A percentile compares a stretch with the other conserved stretches of the same genome.
Evolutionary conservation across 1,140 invertebrate species (phyloP).

Genomic region (Ceratoteleas bidentatus): DNA sequence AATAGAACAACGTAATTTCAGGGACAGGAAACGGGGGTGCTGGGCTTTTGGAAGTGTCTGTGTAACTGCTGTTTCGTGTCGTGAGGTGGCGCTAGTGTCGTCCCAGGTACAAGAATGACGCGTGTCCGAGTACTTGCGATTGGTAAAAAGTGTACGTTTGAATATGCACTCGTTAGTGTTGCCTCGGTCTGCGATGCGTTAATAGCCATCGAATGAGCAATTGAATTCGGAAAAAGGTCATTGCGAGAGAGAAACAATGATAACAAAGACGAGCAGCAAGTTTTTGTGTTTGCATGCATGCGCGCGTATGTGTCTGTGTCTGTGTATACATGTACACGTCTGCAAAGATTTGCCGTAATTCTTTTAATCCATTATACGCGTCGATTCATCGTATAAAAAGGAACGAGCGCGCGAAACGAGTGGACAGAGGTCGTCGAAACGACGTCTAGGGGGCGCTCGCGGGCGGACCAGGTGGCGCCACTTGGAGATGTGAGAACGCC

Average conservation of each 20-base stretch:
- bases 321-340: too few species aligned
- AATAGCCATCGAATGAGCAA: constrained; percentile 56
- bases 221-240: constrained; percentile 35
- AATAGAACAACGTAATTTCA: too few species aligned
- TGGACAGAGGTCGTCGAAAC: constrained; percentile 7
- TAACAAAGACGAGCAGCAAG: constrained; percentile 58
- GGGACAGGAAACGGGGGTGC: too few species aligned
- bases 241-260: constrained; percentile 57
- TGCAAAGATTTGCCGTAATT: too few species aligned
- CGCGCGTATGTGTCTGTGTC: too few species aligned
- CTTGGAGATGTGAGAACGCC: too few species aligned
- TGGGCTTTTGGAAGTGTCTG: constrained; percentile 59
- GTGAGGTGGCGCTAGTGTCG: constrained; percentile 39
- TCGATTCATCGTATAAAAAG: constrained; percentile 58
- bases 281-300: constrained; percentile 5
- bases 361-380: constrained; percentile 41
- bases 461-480: too few species aligned
- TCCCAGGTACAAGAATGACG: constrained; percentile 27
- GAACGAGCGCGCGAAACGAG: constrained; percentile 44
- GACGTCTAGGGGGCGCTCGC: constrained; percentile 12
- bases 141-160: constrained; percentile 13
- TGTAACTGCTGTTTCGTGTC: constrained; percentile 27
- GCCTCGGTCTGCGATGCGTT: too few species aligned
- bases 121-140: not conserved
- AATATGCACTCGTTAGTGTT: too few species aligned